Base-by-base conservation (phyloP, 2,113 vertebrate genomes). In the Circaetus cinerascens region DNA sequence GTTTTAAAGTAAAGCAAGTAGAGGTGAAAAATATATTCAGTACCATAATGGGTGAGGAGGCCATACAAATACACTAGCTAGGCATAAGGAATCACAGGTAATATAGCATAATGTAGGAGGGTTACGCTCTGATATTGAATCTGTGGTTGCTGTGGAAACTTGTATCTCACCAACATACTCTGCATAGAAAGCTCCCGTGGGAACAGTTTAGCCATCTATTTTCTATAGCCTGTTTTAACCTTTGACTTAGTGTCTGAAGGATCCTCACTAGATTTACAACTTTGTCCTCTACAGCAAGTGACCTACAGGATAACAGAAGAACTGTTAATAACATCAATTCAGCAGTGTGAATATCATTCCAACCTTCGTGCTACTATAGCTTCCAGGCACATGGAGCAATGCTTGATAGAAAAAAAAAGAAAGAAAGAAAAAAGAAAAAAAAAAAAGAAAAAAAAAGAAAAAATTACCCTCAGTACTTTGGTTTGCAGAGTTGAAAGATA, bases 151-250 rank as follows among this genome's bases (percentile, higher is more conserved):
- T 92, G 76, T 95, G 94, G 96, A 96, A 95, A 86, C 82, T 55
- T 5, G 1, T 64, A 71, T 67, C 27, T 38, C n/a, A 84, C 45
- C 56, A 89, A 57, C 50, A 63, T 10, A 74, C 38, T 40, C 55
- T 67, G 46, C 72, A 81, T 9, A 81, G 86, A 91, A 89, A 93
- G 2, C 68, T 96, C 94, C 68, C 88, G 72, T 13, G 76, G 79
- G 97, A 94, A 13, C 27, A 67, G 46, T 96, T 95, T 53, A 78
- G 68, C 51, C 64, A 48, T 91, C 95, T 97, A 56, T 72, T 92
- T 91, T 93, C 79, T 80, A 51, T 62, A 93, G 76, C 45, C 76
- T 75, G 16, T 57, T 91, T 95, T 95, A 97, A 97, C 93, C 88
- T 97, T 75, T 95, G 83, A 68, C 93, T 85, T 84, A 32, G 62